Conservation (phyloP, 2,888 invertebrate genomes). For the Iselma pallidipennis region DNA sequence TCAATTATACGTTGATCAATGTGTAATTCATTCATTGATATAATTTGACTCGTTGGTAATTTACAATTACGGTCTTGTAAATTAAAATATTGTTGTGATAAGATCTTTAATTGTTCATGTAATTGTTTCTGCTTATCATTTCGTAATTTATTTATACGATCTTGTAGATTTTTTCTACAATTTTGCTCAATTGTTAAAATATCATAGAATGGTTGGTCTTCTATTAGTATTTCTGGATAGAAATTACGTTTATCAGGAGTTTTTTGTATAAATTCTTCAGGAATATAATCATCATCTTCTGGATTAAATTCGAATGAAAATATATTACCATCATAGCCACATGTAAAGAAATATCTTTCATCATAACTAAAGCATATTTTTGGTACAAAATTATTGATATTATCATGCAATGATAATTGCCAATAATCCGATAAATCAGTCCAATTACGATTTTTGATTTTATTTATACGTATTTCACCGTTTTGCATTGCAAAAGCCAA, state of each 20-base stretch:
- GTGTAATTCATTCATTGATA: slow-evolving; percentile 64
- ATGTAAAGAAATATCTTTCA: slow-evolving; percentile 60
- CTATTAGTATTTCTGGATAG: slow-evolving; percentile 32
- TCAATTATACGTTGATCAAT: slow-evolving; percentile 69
- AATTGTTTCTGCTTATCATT: slow-evolving; percentile 67
- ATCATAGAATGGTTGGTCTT: slow-evolving; percentile 54
- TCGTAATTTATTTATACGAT: slow-evolving; percentile 65
- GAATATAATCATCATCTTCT: slow-evolving; percentile 43
- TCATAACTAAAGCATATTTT: slow-evolving; percentile 67
- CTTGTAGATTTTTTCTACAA: slow-evolving; percentile 69
- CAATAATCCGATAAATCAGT: slow-evolving; percentile 68
- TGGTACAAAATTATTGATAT: slow-evolving; percentile 68
- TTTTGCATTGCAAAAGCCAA: slow-evolving; percentile 65
- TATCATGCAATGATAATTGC: slow-evolving; percentile 75
- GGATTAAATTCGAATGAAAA: slow-evolving; percentile 69
- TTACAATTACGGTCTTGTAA: slow-evolving; percentile 57
- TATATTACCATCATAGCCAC: slow-evolving; percentile 77
- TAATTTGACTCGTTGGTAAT: slow-evolving; percentile 64
- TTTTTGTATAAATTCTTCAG: slow-evolving; percentile 41
- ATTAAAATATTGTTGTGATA: slow-evolving; percentile 21
- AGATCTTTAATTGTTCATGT: slow-evolving; percentile 50
- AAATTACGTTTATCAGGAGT: slow-evolving; percentile 20
- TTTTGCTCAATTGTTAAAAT: slow-evolving; percentile 66
- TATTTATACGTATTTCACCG: slow-evolving; percentile 64
- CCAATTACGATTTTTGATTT: slow-evolving; percentile 56